Percentiles rank a stretch among this genome's conserved stretches.
Evolutionary conservation across 2,113 vertebrate genomes (phyloP).

Genomic region (Hypocryptadius cinnamomeus): DNA sequence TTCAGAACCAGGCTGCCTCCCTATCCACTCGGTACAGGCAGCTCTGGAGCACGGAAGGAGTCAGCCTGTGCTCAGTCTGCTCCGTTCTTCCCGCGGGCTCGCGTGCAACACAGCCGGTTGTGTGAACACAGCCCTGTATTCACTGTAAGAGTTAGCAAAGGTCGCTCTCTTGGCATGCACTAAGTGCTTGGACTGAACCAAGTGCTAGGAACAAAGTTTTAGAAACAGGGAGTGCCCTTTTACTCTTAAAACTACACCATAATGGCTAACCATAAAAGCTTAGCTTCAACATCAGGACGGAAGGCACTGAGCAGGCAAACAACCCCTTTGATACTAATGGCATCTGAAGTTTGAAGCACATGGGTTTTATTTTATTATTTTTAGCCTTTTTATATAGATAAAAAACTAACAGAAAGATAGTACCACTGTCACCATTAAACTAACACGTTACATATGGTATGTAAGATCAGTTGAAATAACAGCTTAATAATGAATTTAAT

Average conservation of each 20-base stretch:
- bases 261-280: background rate
- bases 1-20: background rate
- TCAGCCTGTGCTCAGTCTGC: background rate
- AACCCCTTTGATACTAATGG: background rate
- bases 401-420: background rate
- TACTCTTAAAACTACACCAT: background rate
- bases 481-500: background rate
- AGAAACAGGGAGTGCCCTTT: background rate
- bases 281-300: background rate
- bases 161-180: background rate
- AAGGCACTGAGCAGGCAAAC: background rate
- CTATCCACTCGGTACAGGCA: accelerated
- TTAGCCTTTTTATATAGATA: background rate
- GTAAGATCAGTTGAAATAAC: background rate
- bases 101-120: background rate
- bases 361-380: background rate
- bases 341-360: background rate
- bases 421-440: background rate
- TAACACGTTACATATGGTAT: background rate
- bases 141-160: background rate
- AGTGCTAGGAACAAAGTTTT: background rate
- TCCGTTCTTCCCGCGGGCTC: background rate
- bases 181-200: background rate
- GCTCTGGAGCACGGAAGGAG: background rate
- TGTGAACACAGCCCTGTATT: background rate